Evolutionary conservation across 2,888 invertebrate species (phyloP).

Genomic region (Phytoseiulus persimilis): DNA sequence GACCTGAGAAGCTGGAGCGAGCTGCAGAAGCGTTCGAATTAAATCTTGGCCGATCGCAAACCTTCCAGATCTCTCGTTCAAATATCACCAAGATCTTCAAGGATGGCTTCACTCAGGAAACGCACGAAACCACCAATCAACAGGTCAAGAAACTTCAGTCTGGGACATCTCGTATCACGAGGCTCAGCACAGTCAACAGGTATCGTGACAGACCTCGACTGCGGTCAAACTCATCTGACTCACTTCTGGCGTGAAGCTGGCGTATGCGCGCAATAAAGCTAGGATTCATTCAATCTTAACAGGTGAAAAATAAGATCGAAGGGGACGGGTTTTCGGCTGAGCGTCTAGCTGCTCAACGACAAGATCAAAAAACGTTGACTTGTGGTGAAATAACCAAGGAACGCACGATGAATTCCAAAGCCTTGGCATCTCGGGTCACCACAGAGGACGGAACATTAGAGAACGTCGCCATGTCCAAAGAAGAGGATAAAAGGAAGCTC

Average conservation of each 20-base stretch:
- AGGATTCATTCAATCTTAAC: conserved; percentile 57
- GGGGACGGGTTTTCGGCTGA: conserved; percentile 76
- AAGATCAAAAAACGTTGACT: conserved; percentile 59
- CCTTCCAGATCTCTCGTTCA: conserved; percentile 41
- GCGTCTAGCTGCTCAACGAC: conserved; percentile 70
- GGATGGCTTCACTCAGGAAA: conserved; percentile 61
- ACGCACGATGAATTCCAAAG: conserved; percentile 73
- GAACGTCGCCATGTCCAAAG: conserved; percentile 54
- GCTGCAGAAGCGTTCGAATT: no score
- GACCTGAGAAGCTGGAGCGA: no score
- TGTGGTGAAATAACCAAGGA: conserved; percentile 75
- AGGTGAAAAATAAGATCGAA: conserved; percentile 68
- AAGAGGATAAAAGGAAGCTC: conserved; percentile 44
- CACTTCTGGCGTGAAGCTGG: no score
- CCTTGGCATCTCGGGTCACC: conserved; percentile 71
- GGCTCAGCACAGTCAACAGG: conserved; percentile 50
- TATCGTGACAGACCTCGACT: not conserved
- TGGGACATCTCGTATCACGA: conserved; percentile 71
- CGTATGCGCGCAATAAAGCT: no score
- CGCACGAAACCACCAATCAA: conserved; percentile 63
- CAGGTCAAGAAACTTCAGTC: conserved; percentile 68
- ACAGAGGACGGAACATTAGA: conserved; percentile 78
- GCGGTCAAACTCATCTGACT: no score
- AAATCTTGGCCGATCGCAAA: no score
- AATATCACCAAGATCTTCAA: conserved; percentile 43